phyloP scores from a whole-genome alignment of 2,797 vertebrate species.

The Tiaroga cobitis region DNA sequence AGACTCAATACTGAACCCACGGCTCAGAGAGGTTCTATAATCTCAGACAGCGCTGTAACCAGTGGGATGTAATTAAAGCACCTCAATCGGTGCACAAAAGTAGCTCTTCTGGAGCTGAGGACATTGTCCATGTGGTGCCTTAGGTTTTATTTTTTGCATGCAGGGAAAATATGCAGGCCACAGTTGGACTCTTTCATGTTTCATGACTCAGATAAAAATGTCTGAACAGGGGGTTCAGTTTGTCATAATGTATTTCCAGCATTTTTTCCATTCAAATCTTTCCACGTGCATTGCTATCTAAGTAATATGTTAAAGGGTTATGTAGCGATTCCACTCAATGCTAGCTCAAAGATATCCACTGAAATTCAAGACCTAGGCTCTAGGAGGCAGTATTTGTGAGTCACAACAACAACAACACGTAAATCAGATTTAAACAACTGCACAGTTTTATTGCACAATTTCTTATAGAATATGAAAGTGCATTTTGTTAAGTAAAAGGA shows the following conservation, averaged over 20 bases:
- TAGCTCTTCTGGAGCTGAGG: conserved; percentile 61
- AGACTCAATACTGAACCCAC: conserved; percentile 53
- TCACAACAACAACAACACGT: too few species aligned
- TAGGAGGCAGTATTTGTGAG: too few species aligned
- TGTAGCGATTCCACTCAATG: too few species aligned
- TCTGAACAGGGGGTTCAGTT: background rate
- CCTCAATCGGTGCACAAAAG: conserved; percentile 60
- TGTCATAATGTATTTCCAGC: background rate
- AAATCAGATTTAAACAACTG: too few species aligned
- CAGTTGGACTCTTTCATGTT: conserved; percentile 17
- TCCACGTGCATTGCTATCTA: background rate
- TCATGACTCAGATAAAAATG: background rate
- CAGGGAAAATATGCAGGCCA: conserved; percentile 20
- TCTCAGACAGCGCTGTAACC: conserved; percentile 67
- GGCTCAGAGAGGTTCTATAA: conserved; percentile 59
- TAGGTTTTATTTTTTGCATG: conserved; percentile 62
- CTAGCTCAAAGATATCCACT: too few species aligned
- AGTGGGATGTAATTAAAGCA: conserved; percentile 63
- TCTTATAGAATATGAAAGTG: too few species aligned
- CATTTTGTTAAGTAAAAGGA: too few species aligned
- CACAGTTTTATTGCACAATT: too few species aligned
- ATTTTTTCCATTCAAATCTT: background rate
- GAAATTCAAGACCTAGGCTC: too few species aligned
- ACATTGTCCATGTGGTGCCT: conserved; percentile 59
- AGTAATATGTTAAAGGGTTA: background rate